Conservation (phyloP, 2,888 invertebrate genomes). For the Elaeidobius kamerunicus region DNA sequence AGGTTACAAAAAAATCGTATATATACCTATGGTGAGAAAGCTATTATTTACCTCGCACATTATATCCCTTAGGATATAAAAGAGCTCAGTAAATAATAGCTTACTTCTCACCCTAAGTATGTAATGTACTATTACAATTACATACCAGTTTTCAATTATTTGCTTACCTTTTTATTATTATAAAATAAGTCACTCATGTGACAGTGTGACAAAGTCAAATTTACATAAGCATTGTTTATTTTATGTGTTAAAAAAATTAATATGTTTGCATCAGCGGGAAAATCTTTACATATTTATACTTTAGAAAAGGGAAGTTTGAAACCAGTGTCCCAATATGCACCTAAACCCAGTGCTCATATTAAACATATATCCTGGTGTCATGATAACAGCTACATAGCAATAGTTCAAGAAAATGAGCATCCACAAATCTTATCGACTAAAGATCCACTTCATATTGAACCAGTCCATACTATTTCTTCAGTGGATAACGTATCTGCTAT, state of each 20-base stretch:
- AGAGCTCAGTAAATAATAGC: too few species aligned
- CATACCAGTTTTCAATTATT: too few species aligned
- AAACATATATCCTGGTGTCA: conserved; percentile 42
- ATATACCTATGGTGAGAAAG: too few species aligned
- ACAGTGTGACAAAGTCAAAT: too few species aligned
- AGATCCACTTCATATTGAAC: conserved; percentile 37
- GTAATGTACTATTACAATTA: too few species aligned
- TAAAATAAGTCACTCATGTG: too few species aligned
- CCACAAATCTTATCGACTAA: conserved; percentile 43
- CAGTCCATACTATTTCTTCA: conserved; percentile 42
- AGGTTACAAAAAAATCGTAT: too few species aligned
- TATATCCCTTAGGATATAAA: too few species aligned
- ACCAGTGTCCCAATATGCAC: conserved; percentile 33
- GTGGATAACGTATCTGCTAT: conserved; percentile 37
- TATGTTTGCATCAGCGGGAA: conserved; percentile 41
- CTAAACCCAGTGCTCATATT: conserved; percentile 32
- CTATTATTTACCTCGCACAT: too few species aligned
- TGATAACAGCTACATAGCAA: conserved; percentile 43
- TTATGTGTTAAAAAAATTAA: neutral
- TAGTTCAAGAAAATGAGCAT: conserved; percentile 39
- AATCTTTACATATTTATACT: conserved; percentile 38
- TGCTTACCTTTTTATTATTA: too few species aligned
- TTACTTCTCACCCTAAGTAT: too few species aligned
- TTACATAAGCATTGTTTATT: neutral
- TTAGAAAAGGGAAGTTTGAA: conserved; percentile 34